Percentiles rank a stretch among this genome's conserved stretches.
These are phyloP conservation scores for Meriones unguiculatus DNA, from an alignment of 2,113 vertebrate species.

Conservation along the genomic window DNA sequence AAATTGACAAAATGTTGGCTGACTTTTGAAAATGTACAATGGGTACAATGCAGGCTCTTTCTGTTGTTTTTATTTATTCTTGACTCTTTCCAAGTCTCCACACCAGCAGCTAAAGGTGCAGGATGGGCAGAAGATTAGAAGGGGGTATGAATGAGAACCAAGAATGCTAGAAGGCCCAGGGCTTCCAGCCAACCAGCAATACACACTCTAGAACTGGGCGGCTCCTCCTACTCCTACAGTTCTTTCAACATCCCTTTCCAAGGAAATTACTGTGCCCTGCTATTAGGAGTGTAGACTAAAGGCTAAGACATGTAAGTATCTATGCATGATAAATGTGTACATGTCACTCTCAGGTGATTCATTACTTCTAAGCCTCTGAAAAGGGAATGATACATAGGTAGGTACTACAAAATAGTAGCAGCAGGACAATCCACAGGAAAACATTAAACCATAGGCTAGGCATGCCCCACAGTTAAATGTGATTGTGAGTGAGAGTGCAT, in stretches of 20 bases:
- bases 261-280: background rate
- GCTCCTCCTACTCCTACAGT: background rate
- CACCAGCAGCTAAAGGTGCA: background rate
- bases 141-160: background rate
- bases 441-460: background rate
- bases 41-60: background rate
- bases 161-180: background rate
- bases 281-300: background rate
- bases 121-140: background rate
- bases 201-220: background rate
- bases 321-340: slow-evolving; percentile 24
- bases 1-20: background rate
- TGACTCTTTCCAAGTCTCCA: background rate
- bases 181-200: background rate
- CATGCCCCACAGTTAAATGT: background rate
- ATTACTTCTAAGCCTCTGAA: background rate
- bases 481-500: background rate
- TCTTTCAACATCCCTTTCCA: background rate
- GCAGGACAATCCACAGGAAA: background rate
- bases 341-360: background rate
- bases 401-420: background rate
- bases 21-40: background rate
- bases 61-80: background rate
- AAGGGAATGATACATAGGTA: slow-evolving; percentile 2
- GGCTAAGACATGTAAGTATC: background rate